Base-by-base conservation (phyloP, 2,888 invertebrate genomes). In the Rhamphomyia laevipes region DNA sequence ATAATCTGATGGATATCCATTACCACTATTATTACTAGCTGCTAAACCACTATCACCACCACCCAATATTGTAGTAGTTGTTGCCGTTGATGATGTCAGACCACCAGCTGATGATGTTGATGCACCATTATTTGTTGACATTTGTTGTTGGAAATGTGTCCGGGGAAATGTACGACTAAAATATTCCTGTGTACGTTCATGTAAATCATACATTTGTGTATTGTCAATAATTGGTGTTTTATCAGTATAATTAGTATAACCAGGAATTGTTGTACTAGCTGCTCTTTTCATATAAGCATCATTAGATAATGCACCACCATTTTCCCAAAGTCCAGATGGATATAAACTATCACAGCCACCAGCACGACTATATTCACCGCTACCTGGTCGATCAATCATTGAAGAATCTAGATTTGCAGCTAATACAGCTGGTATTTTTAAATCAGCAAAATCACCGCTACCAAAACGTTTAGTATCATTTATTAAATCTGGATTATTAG, bases 401-500 rank as follows among this genome's bases (percentile, higher is more conserved):
- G 69, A 67, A 21, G 54, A 55, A 0, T 52, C 73, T 7, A 76
- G 71, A 45, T 77, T 76, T 7, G 75, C 74, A 53, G 74, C 74
- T 10, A 66, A 51, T 30, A 63, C 61, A 3, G 62, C 55, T 1
- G 69, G 63, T 27, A 66, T 60, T 38, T 64, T 64, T 3, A 67
- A 57, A 37, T 69, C 67, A 1, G 67, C 62, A 46, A 73, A 66
- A 51, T 76, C 76, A 16, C 70, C 73, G 52, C 74, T 74, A 53
- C 78, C 82, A 51, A 78, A 77, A 44, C 80, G 77, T 65, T 82
- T 77, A 5, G 88, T 87, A 63, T 89, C 89, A 61, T 86, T 86
- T 61, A 90, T 89, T 55, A 90, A 74, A 67, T 89, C 89, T 3
- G 89, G 89, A 67, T 89, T 87, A 60, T 89, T 88, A 59, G 80